Base-by-base conservation (phyloP, 2,888 invertebrate species). In the Bellardia pandia region DNA sequence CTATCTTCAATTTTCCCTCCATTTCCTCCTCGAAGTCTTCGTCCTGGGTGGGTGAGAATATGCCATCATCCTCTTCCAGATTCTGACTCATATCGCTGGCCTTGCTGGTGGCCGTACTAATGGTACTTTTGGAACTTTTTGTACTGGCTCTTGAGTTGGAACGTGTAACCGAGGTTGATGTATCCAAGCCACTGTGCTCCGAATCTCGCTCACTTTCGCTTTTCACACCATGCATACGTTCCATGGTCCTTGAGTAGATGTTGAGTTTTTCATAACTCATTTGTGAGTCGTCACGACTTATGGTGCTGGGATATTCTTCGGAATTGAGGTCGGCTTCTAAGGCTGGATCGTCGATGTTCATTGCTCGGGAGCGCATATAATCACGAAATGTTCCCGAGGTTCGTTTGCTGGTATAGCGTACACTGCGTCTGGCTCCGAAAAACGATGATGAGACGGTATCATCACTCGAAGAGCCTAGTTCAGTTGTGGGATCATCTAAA, bases 211-310 rank as follows among this genome's bases (percentile, higher is more conserved):
- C 89, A 82, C 88, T 89, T 71, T 89, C 89, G 33, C 77, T 81
- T 91, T 94, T 95, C 56, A 95, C 94, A 79, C 95, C 95, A 91
- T 94, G 95, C 91, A 94, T 93, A 88, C 94, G 94, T 90, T 95
- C 95, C 91, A 95, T 95, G 93, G 94, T 94, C 16, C 94, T 94
- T 51, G 94, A 95, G 92, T 94, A 95, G 7, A 94, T 94, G 77
- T 92, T 91, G 40, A 91, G 88, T 85, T 93, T 92, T 81, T 92
- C 92, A 81, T 91, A 91, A 77, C 91, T 92, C 14, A 90, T 91
- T 45, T 92, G 91, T 23, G 92, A 92, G 16, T 92, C 92, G 77
- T 93, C 53, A 51, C 91, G 91, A 85, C 91, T 92, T 3, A 92
- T 90, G 71, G 91, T 92, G 88, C 92, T 93, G 14, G 89, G 87